Evolutionary conservation across 2,113 vertebrate species (phyloP), one percentile per base, ranked within the genome.

Genomic region (Noctilio leporinus): DNA sequence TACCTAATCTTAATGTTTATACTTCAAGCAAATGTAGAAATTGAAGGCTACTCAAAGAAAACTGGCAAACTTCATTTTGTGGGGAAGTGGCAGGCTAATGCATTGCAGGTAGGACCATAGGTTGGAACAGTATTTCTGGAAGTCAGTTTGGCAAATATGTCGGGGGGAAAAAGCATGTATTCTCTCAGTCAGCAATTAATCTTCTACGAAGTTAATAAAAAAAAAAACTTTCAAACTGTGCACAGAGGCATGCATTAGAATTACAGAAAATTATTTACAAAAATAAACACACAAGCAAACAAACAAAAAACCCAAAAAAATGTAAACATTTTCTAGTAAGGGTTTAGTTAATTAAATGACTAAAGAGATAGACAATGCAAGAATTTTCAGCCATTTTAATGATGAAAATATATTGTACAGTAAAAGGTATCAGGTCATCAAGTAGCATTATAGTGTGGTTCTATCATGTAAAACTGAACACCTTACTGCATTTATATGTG

Each of bases 191-290:
- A 93, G 53, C 38, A 91, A 81, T 94, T 69, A 91, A 83, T 86
- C 38, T n/a, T 55, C 35, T 81, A 67, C 55, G 64, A 95, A 89
- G 93, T 95, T 82, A 91, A 84, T 40, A 33, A 28, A 96, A 87
- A 67, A 86, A 95, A 92, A 92, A 80, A 69, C 89, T 93, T 95
- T 75, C 10, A 49, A 92, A 84, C 45, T 86, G 10, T 45, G 11
- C 8, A 90, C 47, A 65, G 33, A 88, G 16, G 45, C 40, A 76
- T 75, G 43, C 20, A 24, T 67, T 90, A 67, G 49, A 92, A 84
- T 95, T 93, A 49, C 11, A 83, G 75, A 57, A 59, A 9, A 65
- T 80, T 83, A 55, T 43, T 89, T 85, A 22, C 24, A 62, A 73
- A 62, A 83, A 67, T 55, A 91, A 76, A 78, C 14, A 67, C 40